phyloP scores from a whole-genome alignment of 2,888 invertebrate genomes.

The Cheilosia scutellata region DNA sequence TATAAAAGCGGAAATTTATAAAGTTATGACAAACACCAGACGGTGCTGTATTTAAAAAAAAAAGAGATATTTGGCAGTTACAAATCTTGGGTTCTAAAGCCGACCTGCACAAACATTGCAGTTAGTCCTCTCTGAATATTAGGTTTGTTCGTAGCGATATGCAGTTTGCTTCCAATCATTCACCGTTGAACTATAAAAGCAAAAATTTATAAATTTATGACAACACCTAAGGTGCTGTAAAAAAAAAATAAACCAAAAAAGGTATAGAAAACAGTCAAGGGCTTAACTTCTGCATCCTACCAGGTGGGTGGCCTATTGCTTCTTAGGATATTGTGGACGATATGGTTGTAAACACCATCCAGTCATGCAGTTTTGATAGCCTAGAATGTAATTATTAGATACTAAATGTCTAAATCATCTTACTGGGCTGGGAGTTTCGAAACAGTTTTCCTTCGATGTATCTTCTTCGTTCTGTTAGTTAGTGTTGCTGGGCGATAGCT shows the following conservation, averaged over 20 bases:
- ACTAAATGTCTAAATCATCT: conserved; percentile 54
- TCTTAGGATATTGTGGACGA: neutral
- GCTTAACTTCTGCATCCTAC: neutral
- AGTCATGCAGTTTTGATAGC: conserved; percentile 11
- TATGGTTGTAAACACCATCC: neutral
- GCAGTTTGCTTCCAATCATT: conserved; percentile 16
- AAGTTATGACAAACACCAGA: conserved; percentile 42
- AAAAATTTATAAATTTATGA: conserved; percentile 51
- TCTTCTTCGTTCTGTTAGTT: neutral
- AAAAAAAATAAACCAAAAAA: neutral
- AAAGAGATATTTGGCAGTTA: neutral
- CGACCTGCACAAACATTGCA: neutral
- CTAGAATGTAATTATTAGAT: conserved; percentile 66
- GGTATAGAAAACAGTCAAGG: neutral
- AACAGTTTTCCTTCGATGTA: conserved; percentile 3
- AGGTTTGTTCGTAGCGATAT: neutral
- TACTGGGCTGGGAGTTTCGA: conserved; percentile 30
- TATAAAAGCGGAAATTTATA: conserved; percentile 28
- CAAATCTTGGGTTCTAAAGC: neutral
- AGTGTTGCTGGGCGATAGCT: neutral
- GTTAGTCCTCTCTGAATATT: neutral
- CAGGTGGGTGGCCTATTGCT: neutral
- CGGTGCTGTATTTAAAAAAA: conserved; percentile 39
- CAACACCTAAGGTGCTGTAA: conserved; percentile 51
- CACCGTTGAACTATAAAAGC: conserved; percentile 50